Conservation (phyloP, 2,888 invertebrate species). For the Ferrisia virgata region DNA sequence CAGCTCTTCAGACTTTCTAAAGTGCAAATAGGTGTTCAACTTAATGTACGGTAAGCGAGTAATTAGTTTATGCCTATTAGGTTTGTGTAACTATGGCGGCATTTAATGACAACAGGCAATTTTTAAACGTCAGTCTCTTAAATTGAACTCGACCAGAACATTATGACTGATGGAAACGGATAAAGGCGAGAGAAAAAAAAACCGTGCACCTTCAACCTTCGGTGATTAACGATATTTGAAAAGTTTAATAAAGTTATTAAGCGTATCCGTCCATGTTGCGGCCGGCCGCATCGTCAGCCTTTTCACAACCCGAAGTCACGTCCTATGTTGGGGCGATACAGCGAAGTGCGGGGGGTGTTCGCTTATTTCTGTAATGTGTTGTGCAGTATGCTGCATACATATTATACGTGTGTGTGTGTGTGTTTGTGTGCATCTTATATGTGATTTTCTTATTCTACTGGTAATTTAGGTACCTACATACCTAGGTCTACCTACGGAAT, state of each 20-base stretch:
- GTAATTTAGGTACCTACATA: too few species aligned
- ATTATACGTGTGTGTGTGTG: too few species aligned
- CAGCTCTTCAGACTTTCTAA: constrained; percentile 37
- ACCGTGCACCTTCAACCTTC: neutral
- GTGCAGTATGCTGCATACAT: too few species aligned
- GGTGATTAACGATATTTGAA: constrained; percentile 26
- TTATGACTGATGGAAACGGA: constrained; percentile 17
- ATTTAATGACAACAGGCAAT: constrained; percentile 26
- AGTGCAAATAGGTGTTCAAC: constrained; percentile 40
- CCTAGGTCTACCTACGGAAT: too few species aligned
- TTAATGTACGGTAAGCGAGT: constrained; percentile 41
- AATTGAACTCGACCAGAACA: constrained; percentile 16
- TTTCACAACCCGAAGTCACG: neutral
- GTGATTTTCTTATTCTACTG: too few species aligned
- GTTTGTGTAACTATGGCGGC: constrained; percentile 35
- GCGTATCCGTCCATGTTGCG: neutral
- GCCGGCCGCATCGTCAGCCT: neutral
- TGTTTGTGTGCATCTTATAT: too few species aligned
- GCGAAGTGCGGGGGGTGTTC: neutral
- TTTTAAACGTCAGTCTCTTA: constrained; percentile 18
- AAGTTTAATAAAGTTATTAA: constrained; percentile 26
- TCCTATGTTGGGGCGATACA: neutral
- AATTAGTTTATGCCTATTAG: constrained; percentile 39
- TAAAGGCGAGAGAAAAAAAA: neutral
- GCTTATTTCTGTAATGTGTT: too few species aligned